Base-by-base conservation (phyloP, 2,113 vertebrate species). In the Thymallus thymallus region DNA sequence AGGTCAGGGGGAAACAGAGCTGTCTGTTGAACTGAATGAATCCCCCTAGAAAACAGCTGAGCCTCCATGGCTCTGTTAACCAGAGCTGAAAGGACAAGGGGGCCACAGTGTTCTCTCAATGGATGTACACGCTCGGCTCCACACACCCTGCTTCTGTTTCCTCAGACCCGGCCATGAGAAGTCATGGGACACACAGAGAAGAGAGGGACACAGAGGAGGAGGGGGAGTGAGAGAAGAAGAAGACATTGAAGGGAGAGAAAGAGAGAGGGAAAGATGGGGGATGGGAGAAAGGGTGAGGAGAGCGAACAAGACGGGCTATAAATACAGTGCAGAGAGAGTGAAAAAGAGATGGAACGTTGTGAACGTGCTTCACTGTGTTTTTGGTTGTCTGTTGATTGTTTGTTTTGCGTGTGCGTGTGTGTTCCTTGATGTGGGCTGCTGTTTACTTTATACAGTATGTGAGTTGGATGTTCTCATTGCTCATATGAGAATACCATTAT, bases 31-130 rank as follows among this genome's bases (percentile, higher is more conserved):
- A 84, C 73, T 84, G 76, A 65, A 84, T 78, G 78, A 84, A 82
- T 82, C 76, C 72, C 71, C 18, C 73, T 71, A 80, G 80, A 82
- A 80, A 84, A 78, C 84, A 86, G 80, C 84, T 86, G 82, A 80
- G 82, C 46, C 71, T 72, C 80, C 55, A 48, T 55, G 71, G 74
- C 67, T n/a, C 76, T 69, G 76, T 78, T 74, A 70, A 75, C 64
- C 64, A 51, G 73, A 68, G 51, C 61, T 55, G 66, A 80, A 72
- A 71, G 16, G 16, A 51, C 3, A 18, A 51, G 48, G 14, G 35
- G 35, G 35, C 35, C 16, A 16, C 48, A 18, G 13, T 51, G 14
- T 51, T 18, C 48, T 51, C 13, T 14, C 3, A 18, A 5, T 51
- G 16, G 48, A 51, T 14, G 4, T 51, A 51, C 48, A 51, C 3